Evolutionary conservation across 2,888 invertebrate species (phyloP), one percentile per base, ranked within the genome.

Genomic region (Buathra laborator): DNA sequence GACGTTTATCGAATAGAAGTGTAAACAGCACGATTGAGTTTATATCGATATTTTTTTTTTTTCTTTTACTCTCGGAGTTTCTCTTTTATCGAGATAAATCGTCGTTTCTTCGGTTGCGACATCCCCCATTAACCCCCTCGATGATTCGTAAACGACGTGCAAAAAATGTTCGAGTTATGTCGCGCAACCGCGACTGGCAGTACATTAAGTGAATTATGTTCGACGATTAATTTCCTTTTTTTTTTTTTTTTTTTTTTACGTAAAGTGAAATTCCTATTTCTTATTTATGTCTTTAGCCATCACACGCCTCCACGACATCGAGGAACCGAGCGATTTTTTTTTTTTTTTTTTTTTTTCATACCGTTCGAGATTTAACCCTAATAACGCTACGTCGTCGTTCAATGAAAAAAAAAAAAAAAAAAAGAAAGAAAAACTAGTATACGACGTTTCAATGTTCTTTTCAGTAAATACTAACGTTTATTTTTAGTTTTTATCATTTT

Each of bases 171-270:
- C 87, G 87, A 89, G 80, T 89, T 87, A 83, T 89, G 92, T 91
- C 91, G 90, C 37, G 86, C 87, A 82, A 89, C 83, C 89, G 37
- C 90, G 90, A 92, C 90, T 93, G 93, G 92, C 93, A 93, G 93
- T 92, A 93, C 88, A 86, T 90, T 87, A 81, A 88, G 83, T 88
- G 87, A 87, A 87, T 85, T 77, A 87, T 87, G 86, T 86, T 71
- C 77, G 81, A 87, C 85, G 79, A 81, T 86, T 79, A 75, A 74
- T 43, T 51, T 44, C n/a, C 19, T 10, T 32, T 64, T 59, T 29
- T 56, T 37, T 67, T 75, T 75, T 37, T 67, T 75, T 75, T 78
- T 84, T 80, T 75, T 70, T 72, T 78, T 74, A 72, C 81, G 71
- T 66, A 72, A 37, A 83, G 82, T 79, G 82, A 82, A 84, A 84